Evolutionary conservation across 2,888 invertebrate genomes (phyloP), one percentile per base, ranked within the genome.

Genomic region (Stenodera caucasica): DNA sequence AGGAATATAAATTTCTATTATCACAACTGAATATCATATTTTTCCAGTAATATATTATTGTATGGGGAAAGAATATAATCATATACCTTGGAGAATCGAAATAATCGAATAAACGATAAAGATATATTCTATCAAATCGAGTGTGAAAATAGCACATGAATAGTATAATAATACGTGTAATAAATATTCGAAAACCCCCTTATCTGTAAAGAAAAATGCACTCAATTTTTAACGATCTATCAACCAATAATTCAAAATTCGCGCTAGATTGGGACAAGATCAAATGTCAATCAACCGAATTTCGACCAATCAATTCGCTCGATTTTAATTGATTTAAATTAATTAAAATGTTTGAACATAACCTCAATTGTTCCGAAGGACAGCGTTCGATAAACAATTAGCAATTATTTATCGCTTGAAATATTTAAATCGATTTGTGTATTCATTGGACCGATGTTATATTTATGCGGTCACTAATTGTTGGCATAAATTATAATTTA

Each of bases 71-170:
- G n/a, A n/a, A n/a, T n/a, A n/a, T n/a, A n/a, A n/a, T n/a, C n/a
- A n/a, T 18, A 35, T 33, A 33, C 33, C 11, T 1, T 4, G 4
- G 6, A 40, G 18, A 40, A 45, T 2, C 21, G 45, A 45, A 9
- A 45, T 21, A 11, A 21, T 12, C 21, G 26, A 26, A 26, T 26
- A 26, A 26, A 26, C 26, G 26, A 26, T 26, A 3, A 7, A 11
- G 2, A 40, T 32, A 45, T 21, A 45, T 21, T 18, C 21, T 18
- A 21, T 21, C 45, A 11, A 45, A 45, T 45, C 45, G 15, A 45
- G 45, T 45, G 45, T 21, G 45, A 45, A 45, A 45, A 45, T 45
- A 5, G 45, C 18, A 12, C 21, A 21, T 40, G 40, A 40, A 40
- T 18, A 9, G 40, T n/a, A n/a, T n/a, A 40, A 45, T 12, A 45